A percentile compares a stretch with the other conserved stretches of the same genome.
phyloP scores from a whole-genome alignment of 2,888 invertebrate genomes.

The Eilema caniola region DNA sequence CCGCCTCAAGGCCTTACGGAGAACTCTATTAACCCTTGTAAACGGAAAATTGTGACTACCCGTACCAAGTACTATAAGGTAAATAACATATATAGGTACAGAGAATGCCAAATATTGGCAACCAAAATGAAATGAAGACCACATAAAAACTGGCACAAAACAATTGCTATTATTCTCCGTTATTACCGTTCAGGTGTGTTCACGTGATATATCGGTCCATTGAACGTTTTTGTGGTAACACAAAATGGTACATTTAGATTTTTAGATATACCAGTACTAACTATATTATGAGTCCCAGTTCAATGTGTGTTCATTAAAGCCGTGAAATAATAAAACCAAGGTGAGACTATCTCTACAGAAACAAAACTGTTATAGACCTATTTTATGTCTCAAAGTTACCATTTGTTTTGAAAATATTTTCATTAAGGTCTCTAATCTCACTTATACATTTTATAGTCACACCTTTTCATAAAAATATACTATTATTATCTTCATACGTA shows the following conservation, averaged over 20 bases:
- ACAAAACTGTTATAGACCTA: not conserved
- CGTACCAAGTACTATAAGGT: slow-evolving; percentile 34
- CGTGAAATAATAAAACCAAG: slow-evolving; percentile 15
- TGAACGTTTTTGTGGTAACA: slow-evolving; percentile 73
- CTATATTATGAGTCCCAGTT: slow-evolving; percentile 18
- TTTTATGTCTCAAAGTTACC: slow-evolving; percentile 1
- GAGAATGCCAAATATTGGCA: slow-evolving; percentile 48
- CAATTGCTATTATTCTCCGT: slow-evolving; percentile 82
- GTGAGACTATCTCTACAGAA: not conserved
- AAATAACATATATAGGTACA: slow-evolving; percentile 36
- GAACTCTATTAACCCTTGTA: slow-evolving; percentile 31
- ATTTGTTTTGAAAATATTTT: slow-evolving; percentile 21
- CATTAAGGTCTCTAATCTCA: slow-evolving; percentile 24
- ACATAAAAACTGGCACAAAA: slow-evolving; percentile 79
- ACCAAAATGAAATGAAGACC: slow-evolving; percentile 70
- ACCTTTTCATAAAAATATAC: slow-evolving; percentile 44
- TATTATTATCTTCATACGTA: slow-evolving; percentile 33
- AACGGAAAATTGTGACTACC: slow-evolving; percentile 31
- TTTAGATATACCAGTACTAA: slow-evolving; percentile 51
- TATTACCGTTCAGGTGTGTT: slow-evolving; percentile 83
- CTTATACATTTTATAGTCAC: slow-evolving; percentile 36
- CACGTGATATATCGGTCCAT: slow-evolving; percentile 77
- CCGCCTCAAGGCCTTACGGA: slow-evolving; percentile 15
- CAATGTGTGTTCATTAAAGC: slow-evolving; percentile 16
- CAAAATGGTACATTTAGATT: slow-evolving; percentile 63